Percentiles rank a stretch among this genome's conserved stretches.
Conservation (phyloP, 2,113 vertebrate species). For the Vanacampus margaritifer region DNA sequence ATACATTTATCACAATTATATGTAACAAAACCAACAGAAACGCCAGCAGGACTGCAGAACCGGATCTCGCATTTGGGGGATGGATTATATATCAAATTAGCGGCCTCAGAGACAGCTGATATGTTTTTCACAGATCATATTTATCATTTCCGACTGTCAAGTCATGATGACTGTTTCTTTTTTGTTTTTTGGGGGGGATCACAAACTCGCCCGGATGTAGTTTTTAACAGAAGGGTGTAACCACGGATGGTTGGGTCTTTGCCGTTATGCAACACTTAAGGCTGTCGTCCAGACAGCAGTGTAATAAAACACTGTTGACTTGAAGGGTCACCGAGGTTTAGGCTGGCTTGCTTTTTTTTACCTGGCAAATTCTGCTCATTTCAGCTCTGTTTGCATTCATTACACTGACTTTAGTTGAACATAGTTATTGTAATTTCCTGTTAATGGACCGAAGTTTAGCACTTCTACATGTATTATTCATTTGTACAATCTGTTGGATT, state of each 20-base stretch:
- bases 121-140: too few relatives aligned
- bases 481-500: conserved; percentile 38
- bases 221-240: conserved; percentile 38
- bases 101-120: too few relatives aligned
- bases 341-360: conserved; percentile 45
- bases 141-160: too few relatives aligned
- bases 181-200: too few relatives aligned
- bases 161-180: too few relatives aligned
- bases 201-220: neutral
- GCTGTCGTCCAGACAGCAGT: conserved; percentile 38
- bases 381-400: conserved; percentile 11
- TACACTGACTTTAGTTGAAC: conserved; percentile 8
- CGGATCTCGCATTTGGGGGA: too few relatives aligned
- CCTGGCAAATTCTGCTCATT: conserved; percentile 39
- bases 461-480: conserved; percentile 17
- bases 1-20: too few relatives aligned
- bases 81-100: too few relatives aligned
- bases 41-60: too few relatives aligned
- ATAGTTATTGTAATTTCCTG: conserved; percentile 9
- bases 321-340: conserved; percentile 53
- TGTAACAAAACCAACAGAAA: too few relatives aligned
- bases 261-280: conserved; percentile 52
- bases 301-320: conserved; percentile 45
- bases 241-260: conserved; percentile 34
- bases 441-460: neutral